phyloP scores from a whole-genome alignment of 2,113 vertebrate genomes.

The Meriones unguiculatus region DNA sequence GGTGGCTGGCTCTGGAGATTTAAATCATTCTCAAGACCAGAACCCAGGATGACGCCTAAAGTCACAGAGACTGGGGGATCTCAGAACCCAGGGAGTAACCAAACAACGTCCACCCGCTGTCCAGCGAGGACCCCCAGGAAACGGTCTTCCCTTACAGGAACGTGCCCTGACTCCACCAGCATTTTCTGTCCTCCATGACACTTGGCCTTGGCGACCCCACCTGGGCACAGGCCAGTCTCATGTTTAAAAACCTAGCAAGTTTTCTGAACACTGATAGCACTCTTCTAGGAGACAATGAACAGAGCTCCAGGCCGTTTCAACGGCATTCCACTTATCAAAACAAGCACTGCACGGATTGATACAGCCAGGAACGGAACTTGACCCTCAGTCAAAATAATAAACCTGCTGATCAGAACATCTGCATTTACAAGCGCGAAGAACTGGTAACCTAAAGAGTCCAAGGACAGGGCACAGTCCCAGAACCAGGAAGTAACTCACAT shows the following conservation, averaged over 20 bases:
- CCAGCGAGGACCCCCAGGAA: not conserved
- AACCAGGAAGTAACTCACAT: not conserved
- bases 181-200: not conserved
- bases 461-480: not conserved
- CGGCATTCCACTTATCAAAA: not conserved
- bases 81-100: slow-evolving; percentile 44
- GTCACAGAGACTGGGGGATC: fast-evolving
- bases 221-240: not conserved
- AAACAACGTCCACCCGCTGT: not conserved
- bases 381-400: not conserved
- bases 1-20: slow-evolving; percentile 14
- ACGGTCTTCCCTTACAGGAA: not conserved
- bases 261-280: not conserved
- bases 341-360: not conserved
- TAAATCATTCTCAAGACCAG: slow-evolving; percentile 52
- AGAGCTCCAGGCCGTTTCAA: not conserved
- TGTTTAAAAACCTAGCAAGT: not conserved
- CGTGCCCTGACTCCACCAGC: not conserved
- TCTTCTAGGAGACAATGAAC: not conserved
- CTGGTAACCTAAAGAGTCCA: not conserved
- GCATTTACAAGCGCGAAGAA: not conserved
- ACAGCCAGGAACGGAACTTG: not conserved
- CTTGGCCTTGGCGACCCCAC: slow-evolving; percentile 31
- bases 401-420: not conserved
- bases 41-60: slow-evolving; percentile 5